phyloP scores from a whole-genome alignment of 2,888 invertebrate species.

The Cantharis lateralis region DNA sequence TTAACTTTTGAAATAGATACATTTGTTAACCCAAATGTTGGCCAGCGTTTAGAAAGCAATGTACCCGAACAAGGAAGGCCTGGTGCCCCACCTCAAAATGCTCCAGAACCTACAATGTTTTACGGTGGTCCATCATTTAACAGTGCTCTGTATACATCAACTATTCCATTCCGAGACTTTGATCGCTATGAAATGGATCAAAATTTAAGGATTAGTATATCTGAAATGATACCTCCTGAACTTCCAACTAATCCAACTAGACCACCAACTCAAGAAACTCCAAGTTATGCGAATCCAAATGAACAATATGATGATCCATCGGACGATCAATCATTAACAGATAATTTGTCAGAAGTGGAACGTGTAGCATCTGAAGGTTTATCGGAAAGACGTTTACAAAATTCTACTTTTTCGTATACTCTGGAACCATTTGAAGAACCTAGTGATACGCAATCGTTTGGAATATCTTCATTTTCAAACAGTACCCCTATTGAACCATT shows the following conservation, averaged over 20 bases:
- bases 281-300: background rate
- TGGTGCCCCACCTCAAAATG: background rate
- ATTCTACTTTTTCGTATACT: slow-evolving; percentile 9
- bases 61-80: background rate
- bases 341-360: slow-evolving; percentile 20
- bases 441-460: background rate
- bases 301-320: slow-evolving; percentile 15
- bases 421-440: slow-evolving; percentile 25
- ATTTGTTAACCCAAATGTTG: background rate
- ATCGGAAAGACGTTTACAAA: slow-evolving; percentile 12
- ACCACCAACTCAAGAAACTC: background rate
- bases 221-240: background rate
- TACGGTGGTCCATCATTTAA: background rate
- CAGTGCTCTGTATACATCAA: background rate
- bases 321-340: slow-evolving; percentile 12
- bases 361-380: slow-evolving; percentile 13
- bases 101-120: background rate
- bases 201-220: background rate
- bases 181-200: background rate
- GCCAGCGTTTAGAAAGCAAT: background rate
- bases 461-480: background rate
- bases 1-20: background rate
- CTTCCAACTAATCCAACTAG: background rate
- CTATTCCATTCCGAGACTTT: background rate
- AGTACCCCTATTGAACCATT: background rate